Conservation (phyloP, 2,888 invertebrate species). For the Didymodactylos carnosus region DNA sequence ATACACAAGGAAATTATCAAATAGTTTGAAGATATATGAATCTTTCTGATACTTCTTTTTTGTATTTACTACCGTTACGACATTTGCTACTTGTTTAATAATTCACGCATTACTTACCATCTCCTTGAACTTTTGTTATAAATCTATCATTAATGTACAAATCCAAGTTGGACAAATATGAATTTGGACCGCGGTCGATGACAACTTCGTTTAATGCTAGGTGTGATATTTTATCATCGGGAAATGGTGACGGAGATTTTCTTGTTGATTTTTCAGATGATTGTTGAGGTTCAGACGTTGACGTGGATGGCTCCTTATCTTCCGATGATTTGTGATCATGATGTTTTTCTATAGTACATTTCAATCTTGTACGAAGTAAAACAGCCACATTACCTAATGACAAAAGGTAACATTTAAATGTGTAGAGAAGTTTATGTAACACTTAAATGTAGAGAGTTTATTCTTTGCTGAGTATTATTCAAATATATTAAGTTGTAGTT, state of each 20-base stretch:
- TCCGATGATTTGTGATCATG: not conserved
- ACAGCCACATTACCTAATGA: not conserved
- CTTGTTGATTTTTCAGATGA: not conserved
- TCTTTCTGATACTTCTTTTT: too few relatives aligned
- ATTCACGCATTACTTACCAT: constrained; percentile 49
- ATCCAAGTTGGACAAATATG: constrained; percentile 81
- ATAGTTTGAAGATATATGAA: too few relatives aligned
- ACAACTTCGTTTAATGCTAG: constrained; percentile 67
- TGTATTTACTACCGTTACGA: too few relatives aligned
- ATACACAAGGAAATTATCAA: not conserved
- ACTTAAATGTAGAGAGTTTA: too few relatives aligned
- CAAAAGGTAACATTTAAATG: too few relatives aligned
- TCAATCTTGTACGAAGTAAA: not conserved
- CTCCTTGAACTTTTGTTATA: constrained; percentile 80
- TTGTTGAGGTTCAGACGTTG: too few relatives aligned
- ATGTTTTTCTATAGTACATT: not conserved
- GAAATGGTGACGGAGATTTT: not conserved
- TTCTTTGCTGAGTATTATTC: too few relatives aligned
- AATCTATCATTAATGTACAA: constrained; percentile 79
- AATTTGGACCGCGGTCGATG: constrained; percentile 77
- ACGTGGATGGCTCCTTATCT: too few relatives aligned
- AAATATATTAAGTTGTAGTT: too few relatives aligned
- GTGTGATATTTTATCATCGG: not conserved
- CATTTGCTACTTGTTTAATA: too few relatives aligned
- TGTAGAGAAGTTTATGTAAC: too few relatives aligned